Percentiles rank a stretch among this genome's conserved stretches.
Evolutionary conservation across 2,888 invertebrate genomes (phyloP).

Genomic region (Limenitis camilla): DNA sequence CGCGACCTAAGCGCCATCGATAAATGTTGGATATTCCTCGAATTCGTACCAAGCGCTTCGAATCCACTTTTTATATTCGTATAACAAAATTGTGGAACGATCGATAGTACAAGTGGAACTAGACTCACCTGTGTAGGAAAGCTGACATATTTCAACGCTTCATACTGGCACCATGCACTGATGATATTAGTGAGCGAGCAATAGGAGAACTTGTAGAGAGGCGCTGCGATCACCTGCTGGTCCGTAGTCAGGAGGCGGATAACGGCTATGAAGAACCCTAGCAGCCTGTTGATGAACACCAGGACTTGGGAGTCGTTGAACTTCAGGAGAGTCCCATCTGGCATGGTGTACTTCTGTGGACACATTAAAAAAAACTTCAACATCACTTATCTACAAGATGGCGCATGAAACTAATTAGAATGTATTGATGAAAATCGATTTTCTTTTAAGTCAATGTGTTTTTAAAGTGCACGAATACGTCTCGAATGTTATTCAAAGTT

Average conservation of each 20-base stretch:
- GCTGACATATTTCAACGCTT: slow-evolving; percentile 96
- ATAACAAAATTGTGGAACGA: no score
- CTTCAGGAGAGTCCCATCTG: slow-evolving; percentile 75
- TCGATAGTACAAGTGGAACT: no score
- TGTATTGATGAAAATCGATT: no score
- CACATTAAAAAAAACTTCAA: no score
- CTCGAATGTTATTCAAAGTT: neutral
- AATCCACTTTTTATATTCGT: no score
- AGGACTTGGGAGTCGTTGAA: slow-evolving; percentile 98
- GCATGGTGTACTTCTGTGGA: slow-evolving; percentile 78
- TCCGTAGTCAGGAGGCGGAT: slow-evolving; percentile 72
- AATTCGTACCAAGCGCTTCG: no score
- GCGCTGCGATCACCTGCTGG: slow-evolving; percentile 84
- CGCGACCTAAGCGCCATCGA: no score
- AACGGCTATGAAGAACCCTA: slow-evolving; percentile 85
- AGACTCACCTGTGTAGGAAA: slow-evolving; percentile 75
- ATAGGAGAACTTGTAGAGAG: slow-evolving; percentile 95
- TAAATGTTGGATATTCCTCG: no score
- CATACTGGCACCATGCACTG: slow-evolving; percentile 99
- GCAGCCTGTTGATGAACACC: slow-evolving; percentile 94
- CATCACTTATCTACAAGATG: no score
- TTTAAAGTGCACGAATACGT: no score
- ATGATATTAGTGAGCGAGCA: slow-evolving; percentile 97
- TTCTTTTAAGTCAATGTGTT: no score
- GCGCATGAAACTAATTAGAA: no score